A percentile compares a stretch with the other conserved stretches of the same genome.
Conservation (phyloP, 2,888 invertebrate genomes). For the Fragum whitleyi region DNA sequence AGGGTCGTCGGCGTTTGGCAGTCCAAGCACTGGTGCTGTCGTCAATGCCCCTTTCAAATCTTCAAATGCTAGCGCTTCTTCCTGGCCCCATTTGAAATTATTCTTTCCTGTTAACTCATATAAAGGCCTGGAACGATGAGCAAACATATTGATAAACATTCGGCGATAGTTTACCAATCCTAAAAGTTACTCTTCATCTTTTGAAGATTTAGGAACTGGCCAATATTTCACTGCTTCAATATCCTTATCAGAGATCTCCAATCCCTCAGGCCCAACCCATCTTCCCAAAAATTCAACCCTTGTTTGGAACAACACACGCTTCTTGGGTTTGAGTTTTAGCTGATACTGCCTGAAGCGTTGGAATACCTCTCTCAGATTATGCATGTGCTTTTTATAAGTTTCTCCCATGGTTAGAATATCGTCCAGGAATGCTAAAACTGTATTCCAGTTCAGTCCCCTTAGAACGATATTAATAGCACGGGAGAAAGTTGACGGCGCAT, state of each 20-base stretch:
- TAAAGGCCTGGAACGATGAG: not conserved
- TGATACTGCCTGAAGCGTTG: no score
- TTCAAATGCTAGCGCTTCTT: no score
- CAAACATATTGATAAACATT: not conserved
- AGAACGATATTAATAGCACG: not conserved
- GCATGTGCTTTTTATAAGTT: not conserved
- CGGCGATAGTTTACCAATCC: no score
- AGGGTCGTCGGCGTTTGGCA: not conserved
- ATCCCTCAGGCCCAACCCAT: not conserved
- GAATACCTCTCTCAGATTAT: no score
- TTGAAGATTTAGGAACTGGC: no score
- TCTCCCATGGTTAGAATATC: not conserved
- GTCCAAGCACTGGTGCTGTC: not conserved
- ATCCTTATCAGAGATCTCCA: no score
- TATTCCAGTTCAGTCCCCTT: not conserved
- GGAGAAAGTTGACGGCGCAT: no score
- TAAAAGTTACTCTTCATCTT: no score
- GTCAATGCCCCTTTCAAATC: not conserved
- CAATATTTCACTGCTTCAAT: no score
- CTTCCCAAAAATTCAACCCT: not conserved
- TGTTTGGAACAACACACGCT: no score
- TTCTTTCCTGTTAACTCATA: not conserved
- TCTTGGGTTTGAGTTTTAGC: not conserved
- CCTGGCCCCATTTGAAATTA: no score
- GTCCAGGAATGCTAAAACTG: no score